Conservation (phyloP, 2,113 vertebrate species). For the Ailurus styani region DNA sequence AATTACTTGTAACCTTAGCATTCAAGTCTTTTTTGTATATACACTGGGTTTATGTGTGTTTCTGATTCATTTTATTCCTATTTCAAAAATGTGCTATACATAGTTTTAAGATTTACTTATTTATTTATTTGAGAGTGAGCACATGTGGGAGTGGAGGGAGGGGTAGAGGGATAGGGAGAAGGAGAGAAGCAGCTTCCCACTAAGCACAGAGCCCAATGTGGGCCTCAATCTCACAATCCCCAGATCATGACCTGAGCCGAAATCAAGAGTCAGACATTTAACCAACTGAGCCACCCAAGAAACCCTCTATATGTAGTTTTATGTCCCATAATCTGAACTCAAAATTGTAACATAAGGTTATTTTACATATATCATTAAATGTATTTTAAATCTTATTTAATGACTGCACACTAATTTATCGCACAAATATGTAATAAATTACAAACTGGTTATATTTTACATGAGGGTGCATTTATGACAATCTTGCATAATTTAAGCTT, state of each 20-base stretch:
- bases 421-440: background rate
- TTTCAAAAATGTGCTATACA: background rate
- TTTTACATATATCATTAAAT: background rate
- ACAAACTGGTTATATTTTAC: slow-evolving; percentile 6
- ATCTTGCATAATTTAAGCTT: slow-evolving; percentile 1
- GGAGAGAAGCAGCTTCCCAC: background rate
- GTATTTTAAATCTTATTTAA: slow-evolving; percentile 3
- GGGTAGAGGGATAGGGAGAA: background rate
- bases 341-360: background rate
- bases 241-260: background rate
- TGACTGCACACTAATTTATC: background rate
- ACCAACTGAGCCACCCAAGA: background rate
- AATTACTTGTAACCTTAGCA: background rate
- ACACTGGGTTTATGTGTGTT: background rate
- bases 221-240: background rate
- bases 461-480: background rate
- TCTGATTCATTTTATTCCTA: background rate
- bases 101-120: background rate
- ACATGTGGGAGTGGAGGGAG: background rate
- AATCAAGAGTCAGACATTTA: background rate
- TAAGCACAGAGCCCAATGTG: background rate
- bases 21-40: background rate
- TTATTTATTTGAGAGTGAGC: background rate
- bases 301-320: background rate
- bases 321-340: background rate